These are phyloP conservation scores for Hyperoplus lanceolatus DNA, from an alignment of 2,797 vertebrate species.

Conservation along the genomic window DNA sequence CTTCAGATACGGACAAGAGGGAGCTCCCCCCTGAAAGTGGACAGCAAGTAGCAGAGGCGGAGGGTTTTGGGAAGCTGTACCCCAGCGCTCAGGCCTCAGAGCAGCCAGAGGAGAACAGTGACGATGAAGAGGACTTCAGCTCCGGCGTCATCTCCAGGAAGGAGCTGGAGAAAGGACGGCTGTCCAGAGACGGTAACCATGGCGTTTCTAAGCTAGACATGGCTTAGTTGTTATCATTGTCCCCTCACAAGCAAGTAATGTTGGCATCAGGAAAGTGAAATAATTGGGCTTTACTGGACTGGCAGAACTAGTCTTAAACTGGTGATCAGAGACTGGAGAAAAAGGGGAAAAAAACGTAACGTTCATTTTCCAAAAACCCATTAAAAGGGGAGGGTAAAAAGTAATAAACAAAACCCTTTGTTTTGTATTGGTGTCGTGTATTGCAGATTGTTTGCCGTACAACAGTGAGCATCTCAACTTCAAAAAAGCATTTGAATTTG, in stretches of 20 bases:
- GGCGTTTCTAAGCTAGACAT: background rate
- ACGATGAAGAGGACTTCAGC: constrained; percentile 88
- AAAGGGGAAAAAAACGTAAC: background rate
- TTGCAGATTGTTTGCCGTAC: background rate
- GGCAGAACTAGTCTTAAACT: background rate
- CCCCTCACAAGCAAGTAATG: background rate
- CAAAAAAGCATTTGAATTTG: no score
- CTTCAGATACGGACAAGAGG: constrained; percentile 51
- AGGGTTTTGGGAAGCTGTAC: constrained; percentile 96
- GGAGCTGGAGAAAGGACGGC: constrained; percentile 92
- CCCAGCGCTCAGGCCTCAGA: constrained; percentile 84
- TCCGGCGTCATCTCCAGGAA: constrained; percentile 93
- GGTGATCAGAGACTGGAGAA: background rate
- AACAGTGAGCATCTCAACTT: background rate
- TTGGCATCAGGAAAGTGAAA: background rate
- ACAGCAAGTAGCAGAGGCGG: constrained; percentile 54
- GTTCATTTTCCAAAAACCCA: no score
- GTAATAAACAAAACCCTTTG: background rate
- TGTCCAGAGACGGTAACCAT: constrained; percentile 92
- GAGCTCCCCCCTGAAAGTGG: constrained; percentile 23
- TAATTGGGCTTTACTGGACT: background rate
- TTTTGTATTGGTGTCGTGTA: background rate
- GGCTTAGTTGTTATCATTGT: background rate
- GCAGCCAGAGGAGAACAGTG: constrained; percentile 84
- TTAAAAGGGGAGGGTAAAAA: background rate